Base-by-base conservation (phyloP, 2,888 invertebrate genomes). In the Hermaeophaga mercurialis region DNA sequence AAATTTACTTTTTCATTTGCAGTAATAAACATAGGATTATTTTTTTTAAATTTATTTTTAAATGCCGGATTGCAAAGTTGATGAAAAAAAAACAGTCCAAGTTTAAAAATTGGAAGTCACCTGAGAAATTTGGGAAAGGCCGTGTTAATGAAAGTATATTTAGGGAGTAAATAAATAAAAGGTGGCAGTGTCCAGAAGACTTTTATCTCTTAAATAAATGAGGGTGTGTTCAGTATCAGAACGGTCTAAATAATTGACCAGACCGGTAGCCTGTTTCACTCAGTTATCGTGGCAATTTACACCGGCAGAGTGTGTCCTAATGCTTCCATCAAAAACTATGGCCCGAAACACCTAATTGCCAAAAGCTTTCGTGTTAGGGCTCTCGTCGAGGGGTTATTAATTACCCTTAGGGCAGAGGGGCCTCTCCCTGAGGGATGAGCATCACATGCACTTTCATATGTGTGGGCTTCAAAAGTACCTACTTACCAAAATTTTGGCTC, bases 311-410 rank as follows among this genome's bases (percentile, higher is more conserved):
- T 64, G 66, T 65, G 63, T 68, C 66, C 69, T 72, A 73, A 73
- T 73, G 71, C 71, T 69, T 73, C 73, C 69, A 73, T 72, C 70
- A 71, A 68, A 67, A 68, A 67, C 65, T 65, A 68, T 62, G 69
- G 69, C 70, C 68, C 72, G 71, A 70, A 73, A 74, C 73, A 67
- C 69, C 73, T 73, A 75, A 75, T 75, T 74, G 75, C 75, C 72
- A 71, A 75, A 75, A 75, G 75, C 75, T 75, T 74, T 75, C 73
- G 71, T 72, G 73, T 71, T 71, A 59, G 59, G 65, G 62, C 70
- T 71, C 69, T 67, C 66, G 58, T 59, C 62, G 60, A 69, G 73
- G 72, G 71, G 69, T 69, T 71, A 70, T 74, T 75, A 75, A 75
- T 75, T 74, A 72, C 61, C 54, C 58, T 57, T 54, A 43, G 54